Conservation (phyloP, 2,888 invertebrate species). For the Zelleria hepariella region DNA sequence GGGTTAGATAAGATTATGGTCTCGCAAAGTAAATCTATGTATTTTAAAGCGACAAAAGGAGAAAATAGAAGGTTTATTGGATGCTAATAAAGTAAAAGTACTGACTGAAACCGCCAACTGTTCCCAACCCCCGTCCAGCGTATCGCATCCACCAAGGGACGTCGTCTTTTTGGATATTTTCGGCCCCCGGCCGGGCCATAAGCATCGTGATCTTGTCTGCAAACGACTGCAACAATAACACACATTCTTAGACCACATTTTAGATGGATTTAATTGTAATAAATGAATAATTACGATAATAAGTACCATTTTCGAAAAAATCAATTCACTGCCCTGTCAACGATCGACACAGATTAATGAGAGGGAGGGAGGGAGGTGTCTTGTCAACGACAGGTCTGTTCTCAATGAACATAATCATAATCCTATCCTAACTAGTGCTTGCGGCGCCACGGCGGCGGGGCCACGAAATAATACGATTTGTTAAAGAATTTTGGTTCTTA, state of each 20-base stretch:
- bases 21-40: background rate
- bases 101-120: slow-evolving; percentile 87
- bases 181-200: slow-evolving; percentile 86
- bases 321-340: slow-evolving; percentile 56
- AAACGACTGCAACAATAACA: slow-evolving; percentile 74
- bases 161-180: slow-evolving; percentile 83
- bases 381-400: slow-evolving; percentile 26
- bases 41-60: background rate
- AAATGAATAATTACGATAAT: slow-evolving; percentile 3
- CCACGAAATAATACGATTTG: too few relatives aligned
- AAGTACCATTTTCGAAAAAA: slow-evolving; percentile 64
- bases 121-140: slow-evolving; percentile 85
- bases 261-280: background rate
- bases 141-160: slow-evolving; percentile 93
- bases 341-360: too few relatives aligned
- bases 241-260: slow-evolving; percentile 21
- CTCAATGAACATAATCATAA: background rate
- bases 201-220: slow-evolving; percentile 84
- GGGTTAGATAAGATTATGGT: background rate
- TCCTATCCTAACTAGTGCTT: too few relatives aligned
- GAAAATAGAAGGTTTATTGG: background rate
- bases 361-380: too few relatives aligned
- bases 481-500: too few relatives aligned
- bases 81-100: slow-evolving; percentile 11
- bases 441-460: too few relatives aligned